These are phyloP conservation scores for Cossypha dichroa DNA, from an alignment of 2,797 vertebrate genomes.

Conservation along the genomic window DNA sequence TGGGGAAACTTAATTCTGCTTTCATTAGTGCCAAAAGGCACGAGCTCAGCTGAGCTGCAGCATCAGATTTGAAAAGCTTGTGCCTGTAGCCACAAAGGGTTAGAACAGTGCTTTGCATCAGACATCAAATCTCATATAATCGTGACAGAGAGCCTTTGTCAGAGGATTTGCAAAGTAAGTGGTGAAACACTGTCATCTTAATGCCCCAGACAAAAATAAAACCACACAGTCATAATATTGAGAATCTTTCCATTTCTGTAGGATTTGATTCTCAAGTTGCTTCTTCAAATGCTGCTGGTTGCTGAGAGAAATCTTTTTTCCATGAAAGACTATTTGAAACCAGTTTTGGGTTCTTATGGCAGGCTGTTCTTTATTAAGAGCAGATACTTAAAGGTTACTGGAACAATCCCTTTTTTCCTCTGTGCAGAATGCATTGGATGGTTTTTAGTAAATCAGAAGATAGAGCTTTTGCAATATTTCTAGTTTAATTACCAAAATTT, in stretches of 20 bases:
- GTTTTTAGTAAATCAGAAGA: not conserved
- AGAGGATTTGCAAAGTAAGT: constrained; percentile 39
- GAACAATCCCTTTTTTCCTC: not conserved
- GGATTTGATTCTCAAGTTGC: constrained; percentile 35
- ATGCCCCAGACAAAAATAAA: constrained; percentile 39
- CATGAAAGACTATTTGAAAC: not conserved
- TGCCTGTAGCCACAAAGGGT: not conserved
- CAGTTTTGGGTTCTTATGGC: not conserved
- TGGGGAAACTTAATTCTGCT: not conserved
- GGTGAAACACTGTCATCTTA: constrained; percentile 14
- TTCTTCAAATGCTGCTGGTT: constrained; percentile 7
- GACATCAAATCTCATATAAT: not conserved
- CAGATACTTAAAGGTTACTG: not conserved
- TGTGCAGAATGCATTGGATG: not conserved
- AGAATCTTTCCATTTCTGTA: constrained; percentile 48
- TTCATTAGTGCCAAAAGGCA: not conserved
- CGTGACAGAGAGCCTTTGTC: constrained; percentile 37
- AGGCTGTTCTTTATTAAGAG: constrained; percentile 1
- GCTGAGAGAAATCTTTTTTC: constrained; percentile 27
- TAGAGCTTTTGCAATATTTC: not conserved
- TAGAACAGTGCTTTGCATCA: not conserved
- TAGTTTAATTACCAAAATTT: not conserved
- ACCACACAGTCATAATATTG: constrained; percentile 28
- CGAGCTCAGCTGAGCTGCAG: not conserved
- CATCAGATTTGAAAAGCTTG: not conserved